Conservation (phyloP, 1,140 invertebrate genomes). For the Metopolophium dirhodum region DNA sequence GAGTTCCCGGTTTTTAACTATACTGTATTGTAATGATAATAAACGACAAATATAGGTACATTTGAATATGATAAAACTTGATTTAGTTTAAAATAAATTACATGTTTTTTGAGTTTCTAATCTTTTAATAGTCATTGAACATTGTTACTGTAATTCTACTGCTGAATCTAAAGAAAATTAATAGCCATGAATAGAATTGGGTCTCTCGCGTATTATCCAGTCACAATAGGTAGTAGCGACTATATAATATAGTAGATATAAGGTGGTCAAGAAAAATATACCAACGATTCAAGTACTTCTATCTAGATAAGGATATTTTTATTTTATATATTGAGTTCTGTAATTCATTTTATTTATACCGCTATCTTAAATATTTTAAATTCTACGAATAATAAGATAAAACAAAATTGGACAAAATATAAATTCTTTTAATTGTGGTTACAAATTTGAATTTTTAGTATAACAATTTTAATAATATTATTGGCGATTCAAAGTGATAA, state of each 20-base stretch:
- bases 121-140: neutral
- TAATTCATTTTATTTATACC: neutral
- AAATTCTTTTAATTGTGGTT: neutral
- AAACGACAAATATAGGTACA: neutral
- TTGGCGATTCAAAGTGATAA: too few relatives aligned
- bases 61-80: neutral
- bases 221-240: slow-evolving; percentile 5
- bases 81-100: neutral
- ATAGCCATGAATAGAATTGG: slow-evolving; percentile 21
- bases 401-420: neutral
- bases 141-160: neutral
- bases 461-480: neutral
- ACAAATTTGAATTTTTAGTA: neutral
- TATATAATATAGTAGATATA: neutral
- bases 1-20: neutral
- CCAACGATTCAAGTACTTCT: neutral
- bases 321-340: neutral
- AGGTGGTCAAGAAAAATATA: neutral
- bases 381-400: neutral
- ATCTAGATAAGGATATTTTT: slow-evolving; percentile 22
- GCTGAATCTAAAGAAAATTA: slow-evolving; percentile 3
- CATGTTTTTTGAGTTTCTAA: neutral
- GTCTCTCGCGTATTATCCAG: neutral
- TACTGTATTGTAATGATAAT: neutral
- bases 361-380: neutral